These are phyloP conservation scores for Plumapathes pennacea DNA, from an alignment of 92 coral and sea anemone genomes.

Conservation along the genomic window DNA sequence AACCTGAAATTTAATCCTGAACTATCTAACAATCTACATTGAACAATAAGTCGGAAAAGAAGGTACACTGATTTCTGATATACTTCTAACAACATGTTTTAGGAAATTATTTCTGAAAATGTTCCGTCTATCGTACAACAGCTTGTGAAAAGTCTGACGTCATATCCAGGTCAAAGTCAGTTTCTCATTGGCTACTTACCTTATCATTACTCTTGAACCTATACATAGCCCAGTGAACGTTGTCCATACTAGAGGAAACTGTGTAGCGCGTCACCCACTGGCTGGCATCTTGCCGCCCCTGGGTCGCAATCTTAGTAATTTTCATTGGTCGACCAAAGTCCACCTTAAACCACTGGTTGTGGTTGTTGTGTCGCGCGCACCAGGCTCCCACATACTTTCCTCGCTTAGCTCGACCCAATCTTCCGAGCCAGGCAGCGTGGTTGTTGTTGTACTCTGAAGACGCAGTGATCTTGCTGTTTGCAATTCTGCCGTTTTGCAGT, in stretches of 20 bases:
- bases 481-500: conserved; percentile 56
- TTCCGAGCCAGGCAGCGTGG: conserved; percentile 54
- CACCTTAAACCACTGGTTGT: conserved; percentile 56
- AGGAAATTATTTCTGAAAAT: no score
- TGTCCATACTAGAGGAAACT: conserved; percentile 52
- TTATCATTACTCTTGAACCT: conserved; percentile 37
- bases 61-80: no score
- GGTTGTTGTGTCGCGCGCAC: conserved; percentile 45
- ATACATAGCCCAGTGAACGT: conserved; percentile 46
- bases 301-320: conserved; percentile 50
- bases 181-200: no score
- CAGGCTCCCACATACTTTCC: conserved; percentile 57
- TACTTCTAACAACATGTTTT: no score
- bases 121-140: no score
- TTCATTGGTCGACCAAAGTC: conserved; percentile 32
- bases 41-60: no score
- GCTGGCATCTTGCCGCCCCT: conserved; percentile 36
- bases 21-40: no score
- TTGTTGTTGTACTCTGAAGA: conserved; percentile 58
- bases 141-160: no score
- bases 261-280: conserved; percentile 43
- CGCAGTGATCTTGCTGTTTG: conserved; percentile 53
- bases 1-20: no score
- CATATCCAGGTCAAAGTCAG: no score
- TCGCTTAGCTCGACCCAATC: conserved; percentile 44